Evolutionary conservation across 2,888 invertebrate species (phyloP).

Genomic region (Amiota mariae): DNA sequence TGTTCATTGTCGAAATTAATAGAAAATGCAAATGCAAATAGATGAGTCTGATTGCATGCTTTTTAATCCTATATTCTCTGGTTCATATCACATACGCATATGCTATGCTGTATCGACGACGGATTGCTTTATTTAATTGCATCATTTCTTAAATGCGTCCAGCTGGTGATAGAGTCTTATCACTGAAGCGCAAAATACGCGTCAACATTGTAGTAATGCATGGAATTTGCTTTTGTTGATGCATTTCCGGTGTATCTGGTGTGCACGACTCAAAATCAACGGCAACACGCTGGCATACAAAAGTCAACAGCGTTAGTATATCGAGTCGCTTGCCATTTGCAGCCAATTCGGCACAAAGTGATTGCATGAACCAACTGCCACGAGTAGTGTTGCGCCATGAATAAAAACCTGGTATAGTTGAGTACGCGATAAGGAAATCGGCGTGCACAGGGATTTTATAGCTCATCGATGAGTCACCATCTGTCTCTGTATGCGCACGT

Average conservation of each 20-base stretch:
- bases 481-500: slow-evolving; percentile 78
- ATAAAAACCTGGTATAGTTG: slow-evolving; percentile 93
- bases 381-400: slow-evolving; percentile 96
- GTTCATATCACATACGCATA: slow-evolving; percentile 10
- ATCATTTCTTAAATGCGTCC: slow-evolving; percentile 48
- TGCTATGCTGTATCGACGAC: slow-evolving; percentile 42
- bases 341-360: slow-evolving; percentile 86
- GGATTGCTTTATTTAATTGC: slow-evolving; percentile 18
- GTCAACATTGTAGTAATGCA: slow-evolving; percentile 95
- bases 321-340: slow-evolving; percentile 84
- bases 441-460: slow-evolving; percentile 93
- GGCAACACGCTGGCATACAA: slow-evolving; percentile 88
- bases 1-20: too few relatives aligned
- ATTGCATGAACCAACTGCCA: slow-evolving; percentile 97
- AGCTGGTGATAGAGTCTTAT: slow-evolving; percentile 64
- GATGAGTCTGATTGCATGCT: neutral
- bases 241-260: slow-evolving; percentile 85
- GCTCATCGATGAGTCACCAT: slow-evolving; percentile 78
- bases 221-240: slow-evolving; percentile 93
- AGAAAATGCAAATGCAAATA: too few relatives aligned
- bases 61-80: neutral
- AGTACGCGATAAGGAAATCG: slow-evolving; percentile 94
- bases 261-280: slow-evolving; percentile 92
- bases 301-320: slow-evolving; percentile 88
- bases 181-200: slow-evolving; percentile 82